Conservation (phyloP, 2,888 invertebrate species). For the Monopis laevigella region DNA sequence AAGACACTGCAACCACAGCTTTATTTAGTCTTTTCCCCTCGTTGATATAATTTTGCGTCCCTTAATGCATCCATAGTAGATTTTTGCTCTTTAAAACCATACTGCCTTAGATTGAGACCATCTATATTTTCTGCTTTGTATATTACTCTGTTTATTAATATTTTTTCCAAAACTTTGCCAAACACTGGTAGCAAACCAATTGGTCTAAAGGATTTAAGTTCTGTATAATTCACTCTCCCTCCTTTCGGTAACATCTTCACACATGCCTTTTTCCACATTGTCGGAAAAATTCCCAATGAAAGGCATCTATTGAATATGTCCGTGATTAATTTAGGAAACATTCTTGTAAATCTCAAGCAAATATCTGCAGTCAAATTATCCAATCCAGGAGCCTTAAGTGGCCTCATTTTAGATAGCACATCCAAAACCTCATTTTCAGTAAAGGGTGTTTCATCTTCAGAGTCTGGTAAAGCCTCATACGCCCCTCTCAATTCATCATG, state of each 20-base stretch:
- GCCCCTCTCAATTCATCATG: background rate
- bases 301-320: slow-evolving; percentile 7
- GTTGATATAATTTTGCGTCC: slow-evolving; percentile 8
- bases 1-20: slow-evolving; percentile 14
- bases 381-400: slow-evolving; percentile 19
- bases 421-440: slow-evolving; percentile 16
- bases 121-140: slow-evolving; percentile 4
- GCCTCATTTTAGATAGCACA: slow-evolving; percentile 16
- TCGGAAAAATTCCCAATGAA: slow-evolving; percentile 14
- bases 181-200: slow-evolving; percentile 20
- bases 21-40: background rate
- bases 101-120: slow-evolving; percentile 13
- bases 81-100: slow-evolving; percentile 19
- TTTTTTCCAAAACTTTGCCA: slow-evolving; percentile 20
- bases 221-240: slow-evolving; percentile 15
- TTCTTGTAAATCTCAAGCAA: slow-evolving; percentile 12
- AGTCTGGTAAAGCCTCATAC: background rate
- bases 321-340: background rate
- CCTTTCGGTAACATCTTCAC: slow-evolving; percentile 24
- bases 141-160: slow-evolving; percentile 13
- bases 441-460: slow-evolving; percentile 16
- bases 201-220: slow-evolving; percentile 19
- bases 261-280: slow-evolving; percentile 20
- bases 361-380: slow-evolving; percentile 22
- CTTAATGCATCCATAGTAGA: slow-evolving; percentile 16